Conservation (phyloP, 2,888 invertebrate genomes). For the Plemyria rubiginata region DNA sequence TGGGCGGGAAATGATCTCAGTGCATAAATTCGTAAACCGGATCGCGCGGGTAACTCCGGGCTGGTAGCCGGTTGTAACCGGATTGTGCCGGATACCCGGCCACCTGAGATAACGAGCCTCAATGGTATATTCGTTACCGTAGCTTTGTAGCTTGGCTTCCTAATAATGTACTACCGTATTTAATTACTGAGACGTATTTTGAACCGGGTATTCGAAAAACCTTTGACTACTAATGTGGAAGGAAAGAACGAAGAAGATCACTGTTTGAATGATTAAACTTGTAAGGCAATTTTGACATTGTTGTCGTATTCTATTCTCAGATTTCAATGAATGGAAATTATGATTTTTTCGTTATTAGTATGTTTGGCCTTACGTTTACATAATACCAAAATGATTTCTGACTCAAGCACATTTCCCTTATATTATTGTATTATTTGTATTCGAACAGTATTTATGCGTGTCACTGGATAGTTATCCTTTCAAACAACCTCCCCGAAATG, state of each 20-base stretch:
- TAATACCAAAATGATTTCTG: too few relatives aligned
- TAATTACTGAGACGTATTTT: constrained; percentile 28
- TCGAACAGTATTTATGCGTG: too few relatives aligned
- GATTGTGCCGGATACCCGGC: constrained; percentile 68
- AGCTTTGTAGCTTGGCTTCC: constrained; percentile 32
- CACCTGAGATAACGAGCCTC: constrained; percentile 79
- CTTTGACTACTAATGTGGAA: constrained; percentile 2
- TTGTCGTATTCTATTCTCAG: too few relatives aligned
- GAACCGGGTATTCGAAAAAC: constrained; percentile 10
- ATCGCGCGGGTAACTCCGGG: constrained; percentile 75
- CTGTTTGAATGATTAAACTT: too few relatives aligned
- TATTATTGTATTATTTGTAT: too few relatives aligned
- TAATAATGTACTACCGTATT: constrained; percentile 32
- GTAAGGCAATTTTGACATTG: too few relatives aligned
- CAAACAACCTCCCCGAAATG: too few relatives aligned
- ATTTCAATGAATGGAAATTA: too few relatives aligned
- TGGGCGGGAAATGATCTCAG: constrained; percentile 44
- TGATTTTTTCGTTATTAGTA: too few relatives aligned
- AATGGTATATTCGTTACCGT: constrained; percentile 37
- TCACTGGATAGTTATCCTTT: too few relatives aligned
- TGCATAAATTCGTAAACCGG: constrained; percentile 80
- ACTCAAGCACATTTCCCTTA: too few relatives aligned
- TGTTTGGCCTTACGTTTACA: too few relatives aligned
- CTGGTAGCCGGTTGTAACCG: constrained; percentile 74
- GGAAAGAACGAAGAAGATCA: not conserved